Evolutionary conservation across 1,140 invertebrate genomes (phyloP), one percentile per base, ranked within the genome.

Genomic region (Drosophila eugracilis): DNA sequence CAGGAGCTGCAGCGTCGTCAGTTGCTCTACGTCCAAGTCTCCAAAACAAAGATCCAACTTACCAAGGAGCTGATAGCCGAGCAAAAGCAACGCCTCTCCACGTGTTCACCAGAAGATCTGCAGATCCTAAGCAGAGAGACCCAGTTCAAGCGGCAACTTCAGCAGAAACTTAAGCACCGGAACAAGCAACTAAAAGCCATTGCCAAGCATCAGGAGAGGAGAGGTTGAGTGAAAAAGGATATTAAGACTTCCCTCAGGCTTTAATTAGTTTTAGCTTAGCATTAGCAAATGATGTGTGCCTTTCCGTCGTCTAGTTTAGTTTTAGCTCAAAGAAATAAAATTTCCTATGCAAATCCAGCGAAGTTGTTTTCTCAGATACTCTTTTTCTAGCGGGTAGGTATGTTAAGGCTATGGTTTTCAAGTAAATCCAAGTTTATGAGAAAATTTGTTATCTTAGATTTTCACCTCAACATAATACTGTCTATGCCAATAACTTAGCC

Each of bases 1-100:
- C 45, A 83, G 39, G 84, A 88, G 42, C 32, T 88, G 54, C 78
- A 60, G 15, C 78, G 83, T 3, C 78, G 78, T 6, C 41, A 58
- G 9, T 22, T 26, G 12, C 66, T 73, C 1, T 88, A 42, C 34
- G 45, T 59, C 14, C 54, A 42, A 1, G 49, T 83, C 0, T 83
- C 78, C 1, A 41, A 45, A 28, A 88, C 83, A 6, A 88, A 88
- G 32, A 72, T 89, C 3, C 58, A 62, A 3, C 4, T 88, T 26
- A 88, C 83, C 9, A 47, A 42, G 15, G 48, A 83, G 6, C 44
- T 88, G 15, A 88, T 88, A 17, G 45, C 59, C 50, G 41, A 58
- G 19, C 17, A 71, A 7, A 78, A 73, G 45, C 73, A 79, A 37
- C 73, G 77, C 2, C 21, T 86, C 32, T 30, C 39, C 32, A 42